phyloP scores from a whole-genome alignment of 2,888 invertebrate species.

The Cremastinae sp. region DNA sequence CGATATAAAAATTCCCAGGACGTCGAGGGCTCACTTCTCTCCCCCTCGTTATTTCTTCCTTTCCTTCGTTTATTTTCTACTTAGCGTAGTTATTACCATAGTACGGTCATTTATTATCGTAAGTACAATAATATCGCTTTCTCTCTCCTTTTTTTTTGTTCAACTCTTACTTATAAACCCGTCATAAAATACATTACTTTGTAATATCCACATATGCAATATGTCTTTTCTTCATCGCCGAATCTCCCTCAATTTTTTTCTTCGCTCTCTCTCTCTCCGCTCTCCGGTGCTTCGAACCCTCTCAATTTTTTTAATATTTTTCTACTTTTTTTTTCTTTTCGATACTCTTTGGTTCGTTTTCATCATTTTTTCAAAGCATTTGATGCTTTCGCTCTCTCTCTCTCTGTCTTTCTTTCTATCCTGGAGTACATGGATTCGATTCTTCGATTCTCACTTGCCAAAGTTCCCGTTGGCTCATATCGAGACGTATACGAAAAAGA shows the following conservation, averaged over 20 bases:
- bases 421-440: neutral
- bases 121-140: slow-evolving; percentile 68
- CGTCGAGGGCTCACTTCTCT: slow-evolving; percentile 32
- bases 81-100: slow-evolving; percentile 66
- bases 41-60: slow-evolving; percentile 30
- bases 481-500: neutral
- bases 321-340: slow-evolving; percentile 18
- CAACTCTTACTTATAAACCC: slow-evolving; percentile 76
- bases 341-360: slow-evolving; percentile 2
- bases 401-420: neutral
- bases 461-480: neutral
- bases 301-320: slow-evolving; percentile 22
- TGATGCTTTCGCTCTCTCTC: too few relatives aligned
- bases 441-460: neutral
- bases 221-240: slow-evolving; percentile 63
- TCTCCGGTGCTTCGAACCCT: too few relatives aligned
- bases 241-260: slow-evolving; percentile 53
- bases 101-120: slow-evolving; percentile 66
- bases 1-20: slow-evolving; percentile 17
- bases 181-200: slow-evolving; percentile 79
- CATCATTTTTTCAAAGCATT: slow-evolving; percentile 16
- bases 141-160: slow-evolving; percentile 53
- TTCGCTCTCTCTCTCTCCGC: slow-evolving; percentile 35
- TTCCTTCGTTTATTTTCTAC: slow-evolving; percentile 58
- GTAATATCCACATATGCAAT: slow-evolving; percentile 70